A percentile compares a stretch with the other conserved stretches of the same genome.
Conservation (phyloP, 2,888 invertebrate genomes). For the Torymus texanus region DNA sequence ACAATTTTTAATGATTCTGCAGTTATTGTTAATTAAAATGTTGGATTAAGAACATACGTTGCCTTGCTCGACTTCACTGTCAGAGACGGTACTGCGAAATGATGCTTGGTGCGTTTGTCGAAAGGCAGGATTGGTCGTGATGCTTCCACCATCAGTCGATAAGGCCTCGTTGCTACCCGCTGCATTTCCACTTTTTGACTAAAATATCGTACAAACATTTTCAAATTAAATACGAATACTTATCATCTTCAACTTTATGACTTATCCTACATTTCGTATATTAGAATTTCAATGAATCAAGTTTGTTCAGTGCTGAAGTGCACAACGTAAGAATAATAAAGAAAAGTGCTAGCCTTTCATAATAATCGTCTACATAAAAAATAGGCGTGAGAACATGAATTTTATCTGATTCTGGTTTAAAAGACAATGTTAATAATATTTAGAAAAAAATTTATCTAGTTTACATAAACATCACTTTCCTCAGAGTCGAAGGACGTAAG, state of each 20-base stretch:
- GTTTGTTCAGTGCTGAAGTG: too few species aligned
- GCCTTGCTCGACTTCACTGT: constrained; percentile 93
- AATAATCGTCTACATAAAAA: background rate
- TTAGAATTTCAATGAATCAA: too few species aligned
- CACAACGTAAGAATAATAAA: too few species aligned
- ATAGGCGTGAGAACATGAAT: background rate
- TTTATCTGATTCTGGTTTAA: too few species aligned
- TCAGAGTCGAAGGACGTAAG: constrained; percentile 93
- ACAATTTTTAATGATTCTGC: too few species aligned
- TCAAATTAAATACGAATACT: too few species aligned
- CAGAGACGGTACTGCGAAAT: constrained; percentile 94
- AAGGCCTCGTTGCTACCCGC: constrained; percentile 71
- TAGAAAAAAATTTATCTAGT: background rate
- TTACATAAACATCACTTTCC: constrained; percentile 74
- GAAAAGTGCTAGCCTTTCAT: too few species aligned
- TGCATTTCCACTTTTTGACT: constrained; percentile 68
- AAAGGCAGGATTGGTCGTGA: constrained; percentile 87
- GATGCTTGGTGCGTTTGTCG: constrained; percentile 83
- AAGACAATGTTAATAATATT: background rate
- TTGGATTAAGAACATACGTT: constrained; percentile 81
- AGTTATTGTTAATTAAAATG: too few species aligned
- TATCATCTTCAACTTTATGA: too few species aligned
- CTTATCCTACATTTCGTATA: too few species aligned
- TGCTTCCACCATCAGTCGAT: constrained; percentile 84
- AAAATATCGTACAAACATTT: constrained; percentile 44